Conservation (phyloP, 2,888 invertebrate species). For the Pseudolycoriella hygida region DNA sequence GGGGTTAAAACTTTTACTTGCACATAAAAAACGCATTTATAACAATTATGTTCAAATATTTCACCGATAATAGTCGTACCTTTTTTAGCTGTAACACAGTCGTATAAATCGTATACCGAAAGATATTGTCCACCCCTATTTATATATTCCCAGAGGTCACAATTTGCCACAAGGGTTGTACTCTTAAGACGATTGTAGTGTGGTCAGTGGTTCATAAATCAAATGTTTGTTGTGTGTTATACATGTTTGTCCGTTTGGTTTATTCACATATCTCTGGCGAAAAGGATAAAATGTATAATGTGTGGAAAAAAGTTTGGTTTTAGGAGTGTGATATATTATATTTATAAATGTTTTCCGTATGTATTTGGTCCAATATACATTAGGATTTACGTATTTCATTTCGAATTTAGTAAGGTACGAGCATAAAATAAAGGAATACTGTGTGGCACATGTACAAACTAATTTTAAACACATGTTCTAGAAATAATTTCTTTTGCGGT, state of each 20-base stretch:
- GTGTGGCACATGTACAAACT: background rate
- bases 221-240: background rate
- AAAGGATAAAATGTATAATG: background rate
- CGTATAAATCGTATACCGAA: conserved; percentile 8
- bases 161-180: conserved; percentile 10
- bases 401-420: too few species aligned
- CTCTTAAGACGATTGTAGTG: background rate
- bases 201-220: conserved; percentile 3
- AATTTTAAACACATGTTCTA: background rate
- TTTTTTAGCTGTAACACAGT: conserved; percentile 1
- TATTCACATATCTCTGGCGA: background rate
- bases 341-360: background rate
- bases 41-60: conserved; percentile 12
- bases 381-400: background rate
- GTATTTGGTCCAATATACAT: background rate
- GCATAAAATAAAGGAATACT: background rate
- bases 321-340: background rate
- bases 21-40: conserved; percentile 10
- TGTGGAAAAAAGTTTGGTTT: background rate
- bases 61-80: conserved; percentile 10
- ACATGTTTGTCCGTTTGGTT: background rate
- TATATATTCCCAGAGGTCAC: conserved; percentile 11
- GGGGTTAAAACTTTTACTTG: too few species aligned
- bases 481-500: conserved; percentile 1
- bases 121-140: conserved; percentile 11